Conservation (phyloP, 2,888 invertebrate species). For the Torymus aiolomorphi region DNA sequence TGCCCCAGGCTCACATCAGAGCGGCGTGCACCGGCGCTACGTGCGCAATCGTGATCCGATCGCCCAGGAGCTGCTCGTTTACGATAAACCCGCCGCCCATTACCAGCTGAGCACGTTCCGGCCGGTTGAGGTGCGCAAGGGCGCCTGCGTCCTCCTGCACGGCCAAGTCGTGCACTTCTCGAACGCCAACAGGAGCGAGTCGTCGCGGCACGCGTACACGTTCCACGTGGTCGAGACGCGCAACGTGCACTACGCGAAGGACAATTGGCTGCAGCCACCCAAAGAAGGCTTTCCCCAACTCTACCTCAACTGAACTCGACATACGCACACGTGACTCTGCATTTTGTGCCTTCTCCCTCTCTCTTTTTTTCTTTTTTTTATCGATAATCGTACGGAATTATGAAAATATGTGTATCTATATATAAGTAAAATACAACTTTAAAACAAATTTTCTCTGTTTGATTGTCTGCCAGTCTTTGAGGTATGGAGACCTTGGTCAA, state of each 20-base stretch:
- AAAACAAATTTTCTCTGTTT: too few relatives aligned
- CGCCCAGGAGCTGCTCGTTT: constrained; percentile 80
- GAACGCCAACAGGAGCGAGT: constrained; percentile 87
- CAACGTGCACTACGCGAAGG: constrained; percentile 84
- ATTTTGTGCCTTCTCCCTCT: constrained; percentile 17
- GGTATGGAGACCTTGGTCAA: too few relatives aligned
- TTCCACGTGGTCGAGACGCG: constrained; percentile 93
- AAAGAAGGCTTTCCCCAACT: constrained; percentile 83
- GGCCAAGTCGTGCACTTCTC: constrained; percentile 96
- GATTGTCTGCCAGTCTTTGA: too few relatives aligned
- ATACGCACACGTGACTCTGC: constrained; percentile 4
- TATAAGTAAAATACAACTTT: too few relatives aligned
- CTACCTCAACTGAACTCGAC: constrained; percentile 73
- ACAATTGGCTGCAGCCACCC: constrained; percentile 92
- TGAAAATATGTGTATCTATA: too few relatives aligned
- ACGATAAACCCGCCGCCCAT: constrained; percentile 82
- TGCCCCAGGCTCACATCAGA: constrained; percentile 92
- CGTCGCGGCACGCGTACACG: constrained; percentile 95
- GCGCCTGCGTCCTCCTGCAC: constrained; percentile 91
- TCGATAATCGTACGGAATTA: too few relatives aligned
- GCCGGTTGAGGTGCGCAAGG: constrained; percentile 89
- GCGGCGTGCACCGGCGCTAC: constrained; percentile 85
- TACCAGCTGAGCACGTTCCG: constrained; percentile 87
- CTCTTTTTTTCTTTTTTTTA: too few relatives aligned
- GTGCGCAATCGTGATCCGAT: constrained; percentile 83